Base-by-base conservation (phyloP, 2,113 vertebrate genomes). In the Chinchilla lanigera region DNA sequence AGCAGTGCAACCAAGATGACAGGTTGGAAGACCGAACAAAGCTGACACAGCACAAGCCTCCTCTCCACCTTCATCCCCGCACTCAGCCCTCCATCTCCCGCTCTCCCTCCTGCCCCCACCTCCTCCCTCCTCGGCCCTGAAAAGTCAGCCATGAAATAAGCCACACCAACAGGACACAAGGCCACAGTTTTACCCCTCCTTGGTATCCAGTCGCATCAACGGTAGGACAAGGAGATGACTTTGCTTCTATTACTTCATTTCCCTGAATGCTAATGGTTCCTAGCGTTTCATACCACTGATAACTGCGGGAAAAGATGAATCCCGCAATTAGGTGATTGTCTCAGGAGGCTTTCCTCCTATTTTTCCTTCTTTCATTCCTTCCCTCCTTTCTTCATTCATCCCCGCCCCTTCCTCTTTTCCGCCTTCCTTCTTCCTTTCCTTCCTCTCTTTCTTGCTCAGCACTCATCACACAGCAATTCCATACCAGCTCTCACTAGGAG, bases 1-100 rank as follows among this genome's bases (percentile, higher is more conserved):
- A 92, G 95, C 89, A 85, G 96, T 61, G 93, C 92, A 97, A 96
- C 93, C 81, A 94, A 90, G 94, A 96, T 97, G 98, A 98, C 97
- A 97, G 84, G 90, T 81, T 86, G 92, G 93, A 91, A 96, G 98
- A 88, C 75, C 97, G 94, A 98, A 69, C 61, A 33, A 26, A 96
- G 96, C 89, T 97, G 98, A 98, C 97, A 94, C 0, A 38, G 86
- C 84, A 94, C 28, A 7, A 44, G 95, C 95, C 95, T 96, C 93
- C 67, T 93, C 97, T 89, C 44, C 60, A 77, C 47, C 12, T 14
- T 92, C 86, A 50, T 89, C 94, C 54, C 1, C 11, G 2, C 4
- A 2, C 56, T 26, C 61, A 17, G 11, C 28, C 20, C 28, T 13
- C 38, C 24, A 26, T 16, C 14, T 16, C 7, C 22, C 2, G 12